Evolutionary conservation across 2,797 vertebrate genomes (phyloP).

Genomic region (Dendrocincla fuliginosa): DNA sequence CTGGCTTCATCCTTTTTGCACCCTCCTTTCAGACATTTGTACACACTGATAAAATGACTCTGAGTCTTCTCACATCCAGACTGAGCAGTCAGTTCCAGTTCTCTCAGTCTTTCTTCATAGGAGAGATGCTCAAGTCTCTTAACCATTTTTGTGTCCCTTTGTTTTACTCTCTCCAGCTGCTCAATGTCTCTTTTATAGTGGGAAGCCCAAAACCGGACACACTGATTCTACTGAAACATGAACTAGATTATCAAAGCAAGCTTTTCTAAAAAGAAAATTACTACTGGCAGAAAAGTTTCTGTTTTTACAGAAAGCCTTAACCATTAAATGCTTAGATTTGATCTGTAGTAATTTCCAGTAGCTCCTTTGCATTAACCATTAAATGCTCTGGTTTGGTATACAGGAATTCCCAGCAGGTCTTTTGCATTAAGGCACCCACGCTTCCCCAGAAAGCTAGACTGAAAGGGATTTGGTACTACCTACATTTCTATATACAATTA

Average conservation of each 20-base stretch:
- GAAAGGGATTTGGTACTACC: neutral
- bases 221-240: neutral
- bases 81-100: neutral
- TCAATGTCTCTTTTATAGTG: neutral
- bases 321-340: neutral
- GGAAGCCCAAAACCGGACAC: neutral
- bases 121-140: neutral
- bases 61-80: neutral
- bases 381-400: neutral
- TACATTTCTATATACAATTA: neutral
- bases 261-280: neutral
- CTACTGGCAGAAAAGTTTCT: neutral
- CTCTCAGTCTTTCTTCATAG: neutral
- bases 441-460: neutral
- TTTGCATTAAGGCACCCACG: neutral
- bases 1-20: neutral
- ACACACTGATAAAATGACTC: neutral
- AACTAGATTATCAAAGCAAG: neutral
- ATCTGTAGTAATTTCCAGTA: neutral
- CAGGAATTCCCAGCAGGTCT: neutral
- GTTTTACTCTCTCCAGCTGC: neutral
- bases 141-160: neutral
- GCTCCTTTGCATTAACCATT: neutral
- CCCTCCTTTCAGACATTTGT: neutral
- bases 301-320: neutral